Evolutionary conservation across 2,888 invertebrate species (phyloP).

Genomic region (Cryptus armator): DNA sequence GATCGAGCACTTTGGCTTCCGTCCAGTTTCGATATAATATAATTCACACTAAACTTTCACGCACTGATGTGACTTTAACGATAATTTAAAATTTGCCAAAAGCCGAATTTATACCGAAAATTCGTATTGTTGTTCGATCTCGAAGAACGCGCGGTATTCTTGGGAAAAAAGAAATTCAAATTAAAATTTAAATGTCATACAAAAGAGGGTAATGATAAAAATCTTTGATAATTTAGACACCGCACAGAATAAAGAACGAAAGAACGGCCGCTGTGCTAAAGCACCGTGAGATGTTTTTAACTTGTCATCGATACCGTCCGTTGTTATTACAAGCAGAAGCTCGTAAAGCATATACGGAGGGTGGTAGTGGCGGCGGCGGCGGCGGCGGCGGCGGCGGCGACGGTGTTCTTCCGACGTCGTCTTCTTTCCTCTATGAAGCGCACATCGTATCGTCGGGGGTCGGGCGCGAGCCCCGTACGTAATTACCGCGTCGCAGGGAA

Average conservation of each 20-base stretch:
- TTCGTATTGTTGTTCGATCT: too few species aligned
- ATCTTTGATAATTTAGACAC: background rate
- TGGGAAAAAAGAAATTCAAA: constrained; percentile 10
- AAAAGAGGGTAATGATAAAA: background rate
- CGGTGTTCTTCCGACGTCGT: constrained; percentile 51
- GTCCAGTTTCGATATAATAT: constrained; percentile 6
- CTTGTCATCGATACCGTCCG: constrained; percentile 79
- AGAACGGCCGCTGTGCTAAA: constrained; percentile 42
- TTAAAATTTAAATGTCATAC: too few species aligned
- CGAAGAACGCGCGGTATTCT: too few species aligned
- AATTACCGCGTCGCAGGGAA: constrained; percentile 83
- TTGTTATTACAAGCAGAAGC: constrained; percentile 80
- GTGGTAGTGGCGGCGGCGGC: constrained; percentile 47
- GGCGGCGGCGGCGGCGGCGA: constrained; percentile 38
- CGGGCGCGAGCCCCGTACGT: constrained; percentile 76
- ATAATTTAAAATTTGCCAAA: background rate
- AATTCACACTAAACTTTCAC: background rate
- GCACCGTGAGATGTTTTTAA: constrained; percentile 74
- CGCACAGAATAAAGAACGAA: constrained; percentile 23
- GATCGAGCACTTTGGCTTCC: constrained; percentile 42
- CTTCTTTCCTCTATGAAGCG: constrained; percentile 69
- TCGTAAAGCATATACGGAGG: constrained; percentile 76
- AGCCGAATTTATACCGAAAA: too few species aligned
- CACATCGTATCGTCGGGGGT: constrained; percentile 64
- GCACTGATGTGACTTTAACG: background rate